Base-by-base conservation (phyloP, 1,140 invertebrate species). In the Tribolium castaneum region DNA sequence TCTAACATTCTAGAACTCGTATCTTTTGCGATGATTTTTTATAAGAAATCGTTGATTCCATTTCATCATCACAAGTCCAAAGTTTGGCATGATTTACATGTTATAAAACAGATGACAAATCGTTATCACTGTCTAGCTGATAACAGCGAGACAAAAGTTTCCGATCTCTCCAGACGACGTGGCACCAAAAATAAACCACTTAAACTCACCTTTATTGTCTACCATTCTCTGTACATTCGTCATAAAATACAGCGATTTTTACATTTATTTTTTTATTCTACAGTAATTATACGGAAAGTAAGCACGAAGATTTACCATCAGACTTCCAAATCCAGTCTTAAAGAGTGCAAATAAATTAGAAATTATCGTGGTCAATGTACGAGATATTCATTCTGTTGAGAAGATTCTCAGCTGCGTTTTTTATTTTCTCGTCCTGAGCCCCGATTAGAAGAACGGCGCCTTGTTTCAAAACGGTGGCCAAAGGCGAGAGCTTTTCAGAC, bases 371-470 rank as follows among this genome's bases (percentile, higher is more conserved):
- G 75, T 85, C 84, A n/a, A 85, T 79, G 51, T 83, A 85, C 10
- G 84, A 85, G 49, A 85, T 85, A 78, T 85, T 85, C 83, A 87
- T 87, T 75, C 86, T 80, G 71, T 86, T 84, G 35, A 87, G 77
- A 13, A 87, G 73, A 56, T 83, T 80, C 72, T 90, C 89, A 10
- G 88, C 88, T 6, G 89, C 87, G 6, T 86, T 87, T 84, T 89
- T 90, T 34, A 89, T 84, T 76, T 87, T 87, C 6, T 86, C 85
- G 75, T 86, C 83, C 78, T 84, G 85, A 0, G 85, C 82, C 3
- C 76, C 83, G 12, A 85, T 86, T 39, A 91, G 86, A 79, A 89
- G 87, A n/a, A 88, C 81, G 72, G 89, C 90, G 1, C 90, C 90
- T 52, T 86, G 83, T 79, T 90, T 89, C 3, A 91, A 81, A 1